A percentile compares a stretch with the other conserved stretches of the same genome.
These are phyloP conservation scores for Xestoiulus laeticollis DNA, from an alignment of 2,888 invertebrate genomes.

Conservation along the genomic window DNA sequence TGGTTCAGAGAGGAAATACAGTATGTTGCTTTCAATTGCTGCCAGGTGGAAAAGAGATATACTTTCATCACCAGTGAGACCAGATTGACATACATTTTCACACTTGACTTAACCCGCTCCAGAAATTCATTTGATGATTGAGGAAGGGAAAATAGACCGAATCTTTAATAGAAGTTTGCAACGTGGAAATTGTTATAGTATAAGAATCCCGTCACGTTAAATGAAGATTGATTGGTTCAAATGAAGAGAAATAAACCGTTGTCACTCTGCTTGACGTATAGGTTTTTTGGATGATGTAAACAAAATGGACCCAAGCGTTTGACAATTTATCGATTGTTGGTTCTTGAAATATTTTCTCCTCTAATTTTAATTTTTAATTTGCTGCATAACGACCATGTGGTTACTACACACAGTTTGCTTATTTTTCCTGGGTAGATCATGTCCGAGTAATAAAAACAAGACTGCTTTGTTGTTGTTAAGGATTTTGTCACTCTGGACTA, in stretches of 20 bases:
- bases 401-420: no score
- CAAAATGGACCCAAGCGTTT: background rate
- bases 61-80: slow-evolving; percentile 1
- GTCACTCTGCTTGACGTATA: background rate
- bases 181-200: background rate
- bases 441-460: background rate
- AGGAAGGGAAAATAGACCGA: background rate
- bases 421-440: background rate
- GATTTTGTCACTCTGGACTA: background rate
- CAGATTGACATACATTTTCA: slow-evolving; percentile 32
- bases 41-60: background rate
- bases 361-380: background rate
- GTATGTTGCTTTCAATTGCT: background rate
- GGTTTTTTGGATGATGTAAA: background rate
- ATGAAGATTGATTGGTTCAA: slow-evolving; percentile 34
- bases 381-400: background rate
- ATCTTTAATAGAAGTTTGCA: slow-evolving; percentile 10
- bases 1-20: background rate
- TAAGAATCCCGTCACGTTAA: background rate
- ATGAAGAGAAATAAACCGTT: slow-evolving; percentile 37
- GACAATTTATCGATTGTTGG: background rate
- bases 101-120: background rate
- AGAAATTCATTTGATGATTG: slow-evolving; percentile 4
- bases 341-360: background rate
- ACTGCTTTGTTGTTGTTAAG: background rate